phyloP scores from a whole-genome alignment of 1,140 invertebrate species.

The Orchestia grillus region DNA sequence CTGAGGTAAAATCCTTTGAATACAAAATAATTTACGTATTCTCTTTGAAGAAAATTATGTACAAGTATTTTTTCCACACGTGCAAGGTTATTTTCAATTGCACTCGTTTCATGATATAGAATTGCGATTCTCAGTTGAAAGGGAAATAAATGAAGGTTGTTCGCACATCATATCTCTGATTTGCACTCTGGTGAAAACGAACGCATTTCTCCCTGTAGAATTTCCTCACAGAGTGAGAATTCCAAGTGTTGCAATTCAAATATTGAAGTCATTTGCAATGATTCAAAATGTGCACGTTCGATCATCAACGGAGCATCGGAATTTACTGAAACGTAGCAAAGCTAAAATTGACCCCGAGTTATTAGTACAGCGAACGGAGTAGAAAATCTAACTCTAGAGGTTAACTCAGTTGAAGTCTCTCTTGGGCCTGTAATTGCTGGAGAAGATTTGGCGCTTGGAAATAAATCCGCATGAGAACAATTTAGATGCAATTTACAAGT shows the following conservation, averaged over 20 bases:
- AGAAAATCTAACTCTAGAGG: not conserved
- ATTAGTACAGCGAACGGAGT: not conserved
- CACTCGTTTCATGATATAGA: too few species aligned
- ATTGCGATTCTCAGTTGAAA: too few species aligned
- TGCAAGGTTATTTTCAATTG: too few species aligned
- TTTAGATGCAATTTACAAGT: not conserved
- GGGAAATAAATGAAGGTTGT: too few species aligned
- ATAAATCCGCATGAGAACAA: not conserved
- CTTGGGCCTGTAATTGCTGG: not conserved
- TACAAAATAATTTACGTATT: too few species aligned
- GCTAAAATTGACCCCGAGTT: not conserved
- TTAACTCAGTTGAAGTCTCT: not conserved
- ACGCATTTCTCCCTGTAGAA: too few species aligned
- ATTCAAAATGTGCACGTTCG: not conserved
- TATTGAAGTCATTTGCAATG: not conserved
- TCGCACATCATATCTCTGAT: too few species aligned
- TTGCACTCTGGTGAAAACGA: too few species aligned
- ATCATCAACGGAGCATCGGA: not conserved
- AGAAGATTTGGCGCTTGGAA: not conserved
- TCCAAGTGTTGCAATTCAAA: not conserved
- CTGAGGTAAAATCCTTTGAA: too few species aligned
- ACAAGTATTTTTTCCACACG: too few species aligned
- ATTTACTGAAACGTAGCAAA: not conserved
- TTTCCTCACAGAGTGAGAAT: not conserved
- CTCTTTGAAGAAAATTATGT: too few species aligned